Evolutionary conservation across 2,797 vertebrate genomes (phyloP).

Genomic region (Phataginus tetradactyla): DNA sequence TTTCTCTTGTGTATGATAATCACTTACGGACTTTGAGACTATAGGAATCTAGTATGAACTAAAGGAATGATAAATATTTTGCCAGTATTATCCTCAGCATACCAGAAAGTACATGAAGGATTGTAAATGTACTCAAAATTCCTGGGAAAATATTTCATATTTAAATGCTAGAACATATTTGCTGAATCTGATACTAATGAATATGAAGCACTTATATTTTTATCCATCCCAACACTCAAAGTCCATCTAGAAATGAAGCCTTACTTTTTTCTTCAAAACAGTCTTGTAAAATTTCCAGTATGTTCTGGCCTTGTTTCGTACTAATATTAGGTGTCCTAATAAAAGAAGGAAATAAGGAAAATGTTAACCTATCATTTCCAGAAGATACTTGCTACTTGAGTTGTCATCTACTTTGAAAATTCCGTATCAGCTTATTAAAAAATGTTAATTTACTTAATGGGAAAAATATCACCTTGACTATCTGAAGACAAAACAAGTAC

Average conservation of each 20-base stretch:
- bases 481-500: conserved; percentile 27
- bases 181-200: conserved; percentile 26
- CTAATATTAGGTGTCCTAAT: conserved; percentile 74
- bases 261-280: conserved; percentile 87
- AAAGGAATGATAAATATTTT: conserved; percentile 28
- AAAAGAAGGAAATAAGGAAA: conserved; percentile 19
- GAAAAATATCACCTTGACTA: conserved; percentile 23
- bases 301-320: conserved; percentile 68
- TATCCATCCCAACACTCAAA: conserved; percentile 29
- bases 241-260: conserved; percentile 55
- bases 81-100: not conserved
- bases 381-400: not conserved
- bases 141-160: conserved; percentile 1
- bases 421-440: not conserved
- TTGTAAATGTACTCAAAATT: not conserved
- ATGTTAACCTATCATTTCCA: not conserved
- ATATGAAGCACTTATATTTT: conserved; percentile 46
- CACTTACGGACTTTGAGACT: not conserved
- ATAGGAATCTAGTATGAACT: conserved; percentile 24
- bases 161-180: conserved; percentile 46
- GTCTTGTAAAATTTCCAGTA: conserved; percentile 82
- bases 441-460: conserved; percentile 13
- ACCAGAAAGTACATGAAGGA: not conserved
- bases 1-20: not conserved
- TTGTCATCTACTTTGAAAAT: conserved; percentile 30